Percentiles rank a stretch among this genome's conserved stretches.
These are phyloP conservation scores for Rhopilema esculentum DNA, from an alignment of 30 jellyfish, hydroid and myxozoan genomes.

Conservation along the genomic window DNA sequence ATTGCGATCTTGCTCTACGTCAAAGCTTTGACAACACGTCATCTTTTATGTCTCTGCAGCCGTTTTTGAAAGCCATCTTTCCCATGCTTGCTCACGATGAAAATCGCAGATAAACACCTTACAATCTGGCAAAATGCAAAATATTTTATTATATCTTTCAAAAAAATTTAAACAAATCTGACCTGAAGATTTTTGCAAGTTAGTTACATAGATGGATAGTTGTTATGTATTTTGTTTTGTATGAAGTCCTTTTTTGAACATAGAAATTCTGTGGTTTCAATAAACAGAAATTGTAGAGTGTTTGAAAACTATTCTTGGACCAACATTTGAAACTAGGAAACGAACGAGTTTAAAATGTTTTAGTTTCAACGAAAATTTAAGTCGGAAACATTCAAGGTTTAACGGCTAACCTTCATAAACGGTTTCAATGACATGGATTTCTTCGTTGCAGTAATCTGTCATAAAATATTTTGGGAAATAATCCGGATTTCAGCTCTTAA, in stretches of 20 bases:
- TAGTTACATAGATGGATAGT: not conserved
- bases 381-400: not conserved
- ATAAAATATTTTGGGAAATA: conserved; percentile 18
- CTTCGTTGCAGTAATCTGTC: conserved; percentile 26
- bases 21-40: conserved; percentile 2
- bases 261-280: not conserved
- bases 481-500: conserved; percentile 27
- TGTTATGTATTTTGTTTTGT: not conserved
- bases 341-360: not conserved
- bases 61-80: conserved; percentile 34
- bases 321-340: not conserved
- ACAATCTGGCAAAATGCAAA: not conserved
- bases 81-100: conserved; percentile 75
- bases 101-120: conserved; percentile 36
- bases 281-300: not conserved
- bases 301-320: not conserved
- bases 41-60: not conserved
- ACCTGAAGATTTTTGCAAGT: not conserved
- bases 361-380: not conserved
- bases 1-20: not conserved
- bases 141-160: not conserved
- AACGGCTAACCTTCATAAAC: conserved; percentile 5
- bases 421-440: conserved; percentile 10
- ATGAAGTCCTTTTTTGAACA: not conserved
- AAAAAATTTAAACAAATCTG: not conserved